Percentiles rank a stretch among this genome's conserved stretches.
These are phyloP conservation scores for Apaloderma vittatum DNA, from an alignment of 2,113 vertebrate genomes.

Conservation along the genomic window DNA sequence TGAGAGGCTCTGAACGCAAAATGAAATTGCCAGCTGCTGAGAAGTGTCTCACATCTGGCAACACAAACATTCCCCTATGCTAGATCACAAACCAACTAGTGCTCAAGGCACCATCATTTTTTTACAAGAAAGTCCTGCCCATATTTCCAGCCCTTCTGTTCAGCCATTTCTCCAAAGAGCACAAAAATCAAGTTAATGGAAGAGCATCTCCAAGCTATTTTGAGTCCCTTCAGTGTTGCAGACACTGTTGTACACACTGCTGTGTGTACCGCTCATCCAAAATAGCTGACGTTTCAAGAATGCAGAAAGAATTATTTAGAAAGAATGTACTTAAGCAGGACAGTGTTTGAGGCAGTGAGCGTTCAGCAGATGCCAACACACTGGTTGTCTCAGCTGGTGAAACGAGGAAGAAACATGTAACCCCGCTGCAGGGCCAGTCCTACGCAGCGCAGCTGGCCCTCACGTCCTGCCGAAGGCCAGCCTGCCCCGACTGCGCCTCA, in stretches of 20 bases:
- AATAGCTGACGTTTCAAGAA: not conserved
- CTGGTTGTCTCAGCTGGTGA: not conserved
- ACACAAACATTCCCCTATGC: not conserved
- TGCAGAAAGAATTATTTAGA: not conserved
- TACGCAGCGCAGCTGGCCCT: not conserved
- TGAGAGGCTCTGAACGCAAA: not conserved
- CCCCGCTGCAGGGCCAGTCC: not conserved
- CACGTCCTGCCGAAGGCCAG: not conserved
- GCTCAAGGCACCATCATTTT: not conserved
- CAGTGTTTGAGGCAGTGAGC: not conserved
- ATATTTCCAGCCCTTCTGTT: fast-evolving
- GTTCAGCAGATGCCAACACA: not conserved
- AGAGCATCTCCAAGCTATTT: not conserved
- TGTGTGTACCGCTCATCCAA: not conserved
- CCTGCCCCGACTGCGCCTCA: not conserved
- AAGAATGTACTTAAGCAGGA: not conserved
- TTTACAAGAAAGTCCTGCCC: not conserved
- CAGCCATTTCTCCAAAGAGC: not conserved
- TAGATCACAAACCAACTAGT: fast-evolving
- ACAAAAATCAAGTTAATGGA: not conserved
- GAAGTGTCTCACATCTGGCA: not conserved
- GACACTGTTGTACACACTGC: no score
- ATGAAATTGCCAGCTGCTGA: not conserved
- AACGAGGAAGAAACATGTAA: not conserved
- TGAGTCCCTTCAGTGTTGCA: not conserved